Evolutionary conservation across 2,113 vertebrate species (phyloP), one percentile per base, ranked within the genome.

Genomic region (Zapornia atra): DNA sequence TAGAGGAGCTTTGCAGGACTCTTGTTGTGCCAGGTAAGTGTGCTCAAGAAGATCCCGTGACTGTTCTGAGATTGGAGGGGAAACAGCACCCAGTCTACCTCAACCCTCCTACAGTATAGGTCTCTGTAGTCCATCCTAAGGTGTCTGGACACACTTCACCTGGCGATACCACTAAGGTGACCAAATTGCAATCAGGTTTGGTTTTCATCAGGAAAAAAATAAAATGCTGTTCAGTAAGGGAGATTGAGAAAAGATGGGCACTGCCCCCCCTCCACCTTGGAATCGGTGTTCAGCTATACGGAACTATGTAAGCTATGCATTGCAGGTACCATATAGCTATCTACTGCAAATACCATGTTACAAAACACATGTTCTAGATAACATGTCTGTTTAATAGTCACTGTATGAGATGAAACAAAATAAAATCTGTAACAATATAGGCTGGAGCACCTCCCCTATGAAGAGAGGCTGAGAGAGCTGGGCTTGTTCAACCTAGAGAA

Each of bases 11-110:
- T 18, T 21, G 21, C 40, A 12, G 57, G 48, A 34, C 13, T 38
- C 38, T 28, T 1, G 0, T 25, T n/a, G 25, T 2, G 7, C 38
- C 46, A 54, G 46, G 38, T 46, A 25, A 46, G n/a, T 0, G 0
- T 48, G 9, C 29, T 34, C 11, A 25, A 56, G 28, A 18, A 22
- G 33, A 28, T 50, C 7, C 3, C 0, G 10, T 15, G 26, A 12
- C 44, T 0, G 0, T 28, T n/a, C 34, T 42, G 34, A 42, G 17
- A 36, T 29, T 13, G 36, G 10, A 51, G 33, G 22, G 24, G 24
- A 46, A n/a, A 38, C 10, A 12, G 38, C 0, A 0, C 12, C 46
- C 31, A 7, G 25, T 31, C 9, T 29, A 16, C 25, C 15, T 33
- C 28, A 9, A 33, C 5, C 21, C 8, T 68, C 10, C 46, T 33